A percentile compares a stretch with the other conserved stretches of the same genome.
Conservation (phyloP, 2,888 invertebrate genomes). For the Campoplex capitator region DNA sequence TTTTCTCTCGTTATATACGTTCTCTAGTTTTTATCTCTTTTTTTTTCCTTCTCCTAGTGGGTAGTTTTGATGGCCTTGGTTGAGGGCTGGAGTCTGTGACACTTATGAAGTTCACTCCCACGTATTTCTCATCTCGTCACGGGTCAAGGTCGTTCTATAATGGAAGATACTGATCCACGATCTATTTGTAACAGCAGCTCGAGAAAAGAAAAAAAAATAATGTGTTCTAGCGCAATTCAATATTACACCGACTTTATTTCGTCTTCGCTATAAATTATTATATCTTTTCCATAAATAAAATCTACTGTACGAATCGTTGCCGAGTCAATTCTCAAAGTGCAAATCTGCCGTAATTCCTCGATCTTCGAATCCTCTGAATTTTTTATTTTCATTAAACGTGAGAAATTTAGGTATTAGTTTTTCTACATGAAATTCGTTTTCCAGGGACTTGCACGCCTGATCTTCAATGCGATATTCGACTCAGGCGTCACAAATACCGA, state of each 20-base stretch:
- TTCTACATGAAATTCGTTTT: not conserved
- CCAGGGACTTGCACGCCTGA: conserved; percentile 2
- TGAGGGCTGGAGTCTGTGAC: conserved; percentile 54
- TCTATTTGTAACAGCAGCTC: not conserved
- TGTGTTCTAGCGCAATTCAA: not conserved
- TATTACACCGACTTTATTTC: not conserved
- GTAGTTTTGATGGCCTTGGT: conserved; percentile 35
- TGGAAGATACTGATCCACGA: conserved; percentile 8
- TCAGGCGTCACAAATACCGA: conserved; percentile 44
- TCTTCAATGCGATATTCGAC: conserved; percentile 22
- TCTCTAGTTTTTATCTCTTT: conserved; percentile 37
- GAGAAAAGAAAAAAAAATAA: not conserved
- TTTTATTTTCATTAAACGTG: not conserved
- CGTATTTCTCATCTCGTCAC: conserved; percentile 11
- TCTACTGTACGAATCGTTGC: not conserved
- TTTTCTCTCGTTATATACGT: conserved; percentile 53
- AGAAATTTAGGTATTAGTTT: not conserved
- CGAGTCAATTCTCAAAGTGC: not conserved
- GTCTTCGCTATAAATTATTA: not conserved
- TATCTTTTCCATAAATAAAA: too few relatives aligned
- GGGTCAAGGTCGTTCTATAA: conserved; percentile 57
- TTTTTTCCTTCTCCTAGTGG: conserved; percentile 28
- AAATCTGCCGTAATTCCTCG: not conserved
- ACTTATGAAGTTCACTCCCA: conserved; percentile 43
- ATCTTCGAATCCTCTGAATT: not conserved